Evolutionary conservation across 2,797 vertebrate genomes (phyloP).

Genomic region (Catharus ustulatus): DNA sequence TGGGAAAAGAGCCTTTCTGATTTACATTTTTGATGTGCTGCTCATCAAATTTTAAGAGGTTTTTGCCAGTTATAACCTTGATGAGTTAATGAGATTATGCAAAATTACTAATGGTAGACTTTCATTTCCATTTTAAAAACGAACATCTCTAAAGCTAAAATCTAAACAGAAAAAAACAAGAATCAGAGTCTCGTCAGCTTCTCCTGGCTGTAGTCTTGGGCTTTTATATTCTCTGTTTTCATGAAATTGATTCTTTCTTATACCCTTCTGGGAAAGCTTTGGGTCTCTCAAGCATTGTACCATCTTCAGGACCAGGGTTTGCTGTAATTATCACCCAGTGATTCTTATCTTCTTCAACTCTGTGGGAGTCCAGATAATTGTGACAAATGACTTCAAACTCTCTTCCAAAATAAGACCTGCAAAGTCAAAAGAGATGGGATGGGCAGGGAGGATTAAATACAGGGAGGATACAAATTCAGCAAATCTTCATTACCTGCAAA

Average conservation of each 20-base stretch:
- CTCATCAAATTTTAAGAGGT: not conserved
- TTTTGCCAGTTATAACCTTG: not conserved
- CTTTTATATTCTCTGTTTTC: not conserved
- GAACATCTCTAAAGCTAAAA: not conserved
- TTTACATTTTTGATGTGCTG: not conserved
- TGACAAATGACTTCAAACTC: conserved; percentile 88
- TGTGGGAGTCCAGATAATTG: conserved; percentile 86
- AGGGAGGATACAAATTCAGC: not conserved
- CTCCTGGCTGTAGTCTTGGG: not conserved
- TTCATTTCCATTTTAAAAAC: not conserved
- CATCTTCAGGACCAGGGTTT: conserved; percentile 67
- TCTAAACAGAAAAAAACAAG: not conserved
- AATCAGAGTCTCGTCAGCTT: not conserved
- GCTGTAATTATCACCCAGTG: conserved; percentile 87
- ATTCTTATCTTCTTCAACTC: conserved; percentile 85
- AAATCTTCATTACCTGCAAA: not conserved
- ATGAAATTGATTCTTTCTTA: not conserved
- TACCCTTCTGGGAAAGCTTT: not conserved
- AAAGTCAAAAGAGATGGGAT: not conserved
- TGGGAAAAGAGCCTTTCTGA: not conserved
- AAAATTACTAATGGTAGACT: not conserved
- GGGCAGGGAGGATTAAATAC: not conserved
- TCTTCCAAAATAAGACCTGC: conserved; percentile 86
- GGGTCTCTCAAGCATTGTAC: conserved; percentile 65
- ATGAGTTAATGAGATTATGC: not conserved